Evolutionary conservation across 64 coral and sea anemone genomes (phyloP), one percentile per base, ranked within the genome.

Genomic region (Platygyra sinensis): DNA sequence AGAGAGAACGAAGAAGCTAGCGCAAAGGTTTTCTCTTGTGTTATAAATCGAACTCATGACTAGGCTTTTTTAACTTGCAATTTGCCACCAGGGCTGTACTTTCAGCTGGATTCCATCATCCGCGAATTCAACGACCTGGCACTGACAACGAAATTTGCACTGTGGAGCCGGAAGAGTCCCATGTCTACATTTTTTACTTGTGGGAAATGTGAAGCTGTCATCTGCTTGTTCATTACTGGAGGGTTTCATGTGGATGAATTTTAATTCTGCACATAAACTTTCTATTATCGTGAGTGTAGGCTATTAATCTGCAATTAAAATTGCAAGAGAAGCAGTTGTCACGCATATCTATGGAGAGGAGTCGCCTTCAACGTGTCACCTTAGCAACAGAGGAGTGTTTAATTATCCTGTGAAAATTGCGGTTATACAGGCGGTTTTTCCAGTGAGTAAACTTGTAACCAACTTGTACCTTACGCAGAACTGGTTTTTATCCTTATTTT

Each of bases 171-270:
- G 0, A 97, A 97, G 72, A 97, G 95, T 62, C 95, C 95, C 0
- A 91, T 94, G 59, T 97, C 94, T 72, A 90, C 91, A 6, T 97
- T 94, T 28, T 94, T 97, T 39, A n/a, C n/a, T 60, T 97, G 67
- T n/a, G 95, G 95, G 0, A 94, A n/a, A 97, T 32, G 91, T 94
- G 1, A 94, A 97, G n/a, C 36, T 97, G 30, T 76, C 83, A 10
- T 87, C 88, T 17, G 95, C 91, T 15, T 94, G 91, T 63, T n/a
- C 95, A 97, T 87, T 97, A 97, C 29, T 97, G 95, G 95, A 97
- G 95, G 61, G 79, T 97, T n/a, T 16, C 92, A 94, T 42, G 91
- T 94, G 51, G 95, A 97, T 91, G 91, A 93, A 54, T n/a, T 97
- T 97, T 30, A 97, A 77, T 72, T 90, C 91, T n/a, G n/a, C 91